A percentile compares a stretch with the other conserved stretches of the same genome.
These are phyloP conservation scores for Neoarius graeffei DNA, from an alignment of 2,113 vertebrate genomes.

Conservation along the genomic window DNA sequence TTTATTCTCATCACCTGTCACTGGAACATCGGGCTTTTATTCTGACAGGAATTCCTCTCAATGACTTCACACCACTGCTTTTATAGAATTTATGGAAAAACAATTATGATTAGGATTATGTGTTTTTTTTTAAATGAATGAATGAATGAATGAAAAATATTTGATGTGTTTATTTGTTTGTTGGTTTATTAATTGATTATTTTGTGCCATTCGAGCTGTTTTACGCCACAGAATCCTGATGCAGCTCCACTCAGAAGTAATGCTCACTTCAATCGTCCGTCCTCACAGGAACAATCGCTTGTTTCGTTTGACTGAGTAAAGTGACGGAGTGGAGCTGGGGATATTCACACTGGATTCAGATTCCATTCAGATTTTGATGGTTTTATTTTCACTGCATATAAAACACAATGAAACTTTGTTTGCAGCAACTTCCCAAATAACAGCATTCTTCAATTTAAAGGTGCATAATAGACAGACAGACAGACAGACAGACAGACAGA, in stretches of 20 bases:
- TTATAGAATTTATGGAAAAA: too few relatives aligned
- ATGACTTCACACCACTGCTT: neutral
- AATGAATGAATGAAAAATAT: neutral
- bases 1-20: neutral
- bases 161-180: neutral
- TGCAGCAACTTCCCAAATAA: too few relatives aligned
- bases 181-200: neutral
- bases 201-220: neutral
- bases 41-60: neutral
- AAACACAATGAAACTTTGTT: too few relatives aligned
- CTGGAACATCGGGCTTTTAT: neutral
- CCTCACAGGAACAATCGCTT: neutral
- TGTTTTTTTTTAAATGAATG: too few relatives aligned
- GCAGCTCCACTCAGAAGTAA: neutral
- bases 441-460: too few relatives aligned
- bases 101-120: too few relatives aligned
- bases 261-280: too few relatives aligned
- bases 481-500: too few relatives aligned
- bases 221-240: neutral
- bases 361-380: neutral
- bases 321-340: neutral
- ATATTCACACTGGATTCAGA: neutral
- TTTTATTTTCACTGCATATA: too few relatives aligned
- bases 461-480: too few relatives aligned
- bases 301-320: neutral